Evolutionary conservation across 2,113 vertebrate genomes (phyloP).

Genomic region (Hymenochirus boettgeri): DNA sequence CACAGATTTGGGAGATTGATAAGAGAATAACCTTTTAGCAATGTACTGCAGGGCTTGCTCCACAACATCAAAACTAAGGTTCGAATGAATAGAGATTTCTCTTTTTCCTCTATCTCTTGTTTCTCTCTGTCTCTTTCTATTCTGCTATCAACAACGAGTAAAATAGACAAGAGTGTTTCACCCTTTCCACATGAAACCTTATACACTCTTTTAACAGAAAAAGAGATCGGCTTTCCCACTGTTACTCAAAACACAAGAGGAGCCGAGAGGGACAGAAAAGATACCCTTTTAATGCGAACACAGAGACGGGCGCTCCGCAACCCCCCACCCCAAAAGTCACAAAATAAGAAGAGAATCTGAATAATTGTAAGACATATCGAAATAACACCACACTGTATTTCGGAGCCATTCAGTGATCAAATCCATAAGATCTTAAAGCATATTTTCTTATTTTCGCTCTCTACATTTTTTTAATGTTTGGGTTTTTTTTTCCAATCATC

Average conservation of each 20-base stretch:
- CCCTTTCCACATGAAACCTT: constrained; percentile 43
- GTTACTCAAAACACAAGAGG: constrained; percentile 35
- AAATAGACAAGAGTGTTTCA: constrained; percentile 36
- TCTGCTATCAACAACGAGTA: constrained; percentile 34
- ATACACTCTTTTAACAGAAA: constrained; percentile 35
- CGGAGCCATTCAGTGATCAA: constrained; percentile 26
- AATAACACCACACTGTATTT: constrained; percentile 21
- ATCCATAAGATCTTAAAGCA: constrained; percentile 30
- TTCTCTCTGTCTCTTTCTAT: constrained; percentile 16
- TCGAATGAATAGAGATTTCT: constrained; percentile 32
- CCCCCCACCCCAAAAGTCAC: no score
- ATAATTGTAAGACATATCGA: constrained; percentile 17
- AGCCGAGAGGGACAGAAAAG: constrained; percentile 12
- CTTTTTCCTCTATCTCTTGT: no score
- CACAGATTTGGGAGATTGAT: background rate
- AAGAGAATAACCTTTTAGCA: constrained; percentile 1
- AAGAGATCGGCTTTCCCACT: constrained; percentile 30
- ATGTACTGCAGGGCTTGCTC: constrained; percentile 18
- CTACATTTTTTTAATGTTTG: background rate
- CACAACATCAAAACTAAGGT: constrained; percentile 19
- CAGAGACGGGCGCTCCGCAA: background rate
- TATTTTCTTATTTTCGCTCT: constrained; percentile 4
- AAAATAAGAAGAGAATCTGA: constrained; percentile 6
- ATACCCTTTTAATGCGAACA: constrained; percentile 28
- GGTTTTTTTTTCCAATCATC: constrained; percentile 25